phyloP scores from a whole-genome alignment of 2,113 vertebrate genomes.

The Podarcis raffonei region DNA sequence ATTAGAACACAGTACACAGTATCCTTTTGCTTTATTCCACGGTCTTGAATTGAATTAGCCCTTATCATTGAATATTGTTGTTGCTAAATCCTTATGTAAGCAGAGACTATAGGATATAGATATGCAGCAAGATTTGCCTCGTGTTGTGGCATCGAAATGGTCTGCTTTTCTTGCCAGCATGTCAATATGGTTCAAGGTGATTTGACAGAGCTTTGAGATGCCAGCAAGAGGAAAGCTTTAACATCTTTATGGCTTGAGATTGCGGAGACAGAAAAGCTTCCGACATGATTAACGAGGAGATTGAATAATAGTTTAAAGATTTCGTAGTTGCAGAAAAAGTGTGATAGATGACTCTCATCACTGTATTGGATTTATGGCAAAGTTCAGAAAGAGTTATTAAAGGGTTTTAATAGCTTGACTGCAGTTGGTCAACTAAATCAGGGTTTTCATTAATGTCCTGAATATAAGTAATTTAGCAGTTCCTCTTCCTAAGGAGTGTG shows the following conservation, averaged over 20 bases:
- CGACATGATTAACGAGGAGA: neutral
- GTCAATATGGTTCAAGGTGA: neutral
- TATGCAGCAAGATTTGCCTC: neutral
- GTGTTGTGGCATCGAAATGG: neutral
- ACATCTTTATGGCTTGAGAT: neutral
- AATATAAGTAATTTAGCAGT: neutral
- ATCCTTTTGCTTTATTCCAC: neutral
- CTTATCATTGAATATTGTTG: neutral
- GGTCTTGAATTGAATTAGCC: neutral
- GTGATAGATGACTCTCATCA: neutral
- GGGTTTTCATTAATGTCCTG: neutral
- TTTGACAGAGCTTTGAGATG: neutral
- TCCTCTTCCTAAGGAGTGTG: too few relatives aligned
- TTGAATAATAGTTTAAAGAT: too few relatives aligned
- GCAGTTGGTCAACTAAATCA: neutral
- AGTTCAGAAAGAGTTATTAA: neutral
- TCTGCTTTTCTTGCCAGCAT: neutral
- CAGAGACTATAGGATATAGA: neutral
- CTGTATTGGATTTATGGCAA: neutral
- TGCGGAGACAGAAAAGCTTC: neutral
- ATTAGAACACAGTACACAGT: neutral
- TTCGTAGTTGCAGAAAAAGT: neutral
- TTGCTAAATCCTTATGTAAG: neutral
- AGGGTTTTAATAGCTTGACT: neutral
- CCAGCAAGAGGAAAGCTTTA: neutral